phyloP scores from a whole-genome alignment of 2,888 invertebrate genomes.

The Pemphredon lugubris region DNA sequence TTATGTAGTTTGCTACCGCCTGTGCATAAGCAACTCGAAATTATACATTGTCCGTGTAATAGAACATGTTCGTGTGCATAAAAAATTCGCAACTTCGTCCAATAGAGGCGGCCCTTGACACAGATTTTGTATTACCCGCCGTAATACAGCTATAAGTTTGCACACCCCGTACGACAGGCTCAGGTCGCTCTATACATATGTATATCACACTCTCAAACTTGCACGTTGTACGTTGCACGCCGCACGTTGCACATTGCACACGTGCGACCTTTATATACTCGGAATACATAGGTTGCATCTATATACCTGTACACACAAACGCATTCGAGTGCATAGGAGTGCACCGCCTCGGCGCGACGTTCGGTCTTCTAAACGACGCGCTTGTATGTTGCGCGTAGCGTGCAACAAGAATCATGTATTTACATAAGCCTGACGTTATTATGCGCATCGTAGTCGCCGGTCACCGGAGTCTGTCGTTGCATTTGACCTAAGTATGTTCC shows the following conservation, averaged over 20 bases:
- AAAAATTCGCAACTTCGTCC: too few relatives aligned
- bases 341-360: not conserved
- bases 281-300: not conserved
- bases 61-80: too few relatives aligned
- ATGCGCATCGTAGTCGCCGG: too few relatives aligned
- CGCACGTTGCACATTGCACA: conserved; percentile 16
- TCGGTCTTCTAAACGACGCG: not conserved
- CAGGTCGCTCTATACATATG: too few relatives aligned
- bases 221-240: conserved; percentile 11
- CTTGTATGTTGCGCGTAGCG: conserved; percentile 1
- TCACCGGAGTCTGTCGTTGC: too few relatives aligned
- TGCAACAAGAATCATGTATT: not conserved
- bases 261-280: conserved; percentile 25
- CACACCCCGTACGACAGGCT: too few relatives aligned
- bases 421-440: not conserved
- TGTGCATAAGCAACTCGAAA: too few relatives aligned
- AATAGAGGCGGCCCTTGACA: too few relatives aligned
- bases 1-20: too few relatives aligned
- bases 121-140: too few relatives aligned
- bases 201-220: conserved; percentile 1
- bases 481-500: too few relatives aligned
- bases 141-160: conserved; percentile 6
- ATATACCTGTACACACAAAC: not conserved
- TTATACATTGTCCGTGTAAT: too few relatives aligned
- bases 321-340: not conserved